Conservation (phyloP, 2,888 invertebrate genomes). For the Eristalis intricaria region DNA sequence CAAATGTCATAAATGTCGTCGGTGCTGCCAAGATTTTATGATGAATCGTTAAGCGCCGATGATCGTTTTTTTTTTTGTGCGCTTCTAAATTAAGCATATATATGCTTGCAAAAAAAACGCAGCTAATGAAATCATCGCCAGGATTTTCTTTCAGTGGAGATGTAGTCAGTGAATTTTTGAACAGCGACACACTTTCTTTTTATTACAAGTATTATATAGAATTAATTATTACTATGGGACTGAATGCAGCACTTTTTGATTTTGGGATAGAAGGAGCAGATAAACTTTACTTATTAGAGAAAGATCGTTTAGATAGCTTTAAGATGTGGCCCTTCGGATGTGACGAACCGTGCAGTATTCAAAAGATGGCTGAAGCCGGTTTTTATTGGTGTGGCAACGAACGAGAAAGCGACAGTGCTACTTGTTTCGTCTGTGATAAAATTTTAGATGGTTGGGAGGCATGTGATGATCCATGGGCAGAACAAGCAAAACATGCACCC, state of each 20-base stretch:
- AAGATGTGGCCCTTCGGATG: slow-evolving; percentile 88
- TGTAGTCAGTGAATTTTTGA: too few relatives aligned
- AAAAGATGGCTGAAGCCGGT: slow-evolving; percentile 92
- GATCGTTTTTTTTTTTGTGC: too few relatives aligned
- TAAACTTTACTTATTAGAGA: slow-evolving; percentile 76
- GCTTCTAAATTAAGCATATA: too few relatives aligned
- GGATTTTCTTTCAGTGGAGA: too few relatives aligned
- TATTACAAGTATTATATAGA: too few relatives aligned
- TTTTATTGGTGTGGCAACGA: slow-evolving; percentile 88
- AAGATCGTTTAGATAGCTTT: slow-evolving; percentile 85
- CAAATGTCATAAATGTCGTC: too few relatives aligned
- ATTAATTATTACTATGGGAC: too few relatives aligned
- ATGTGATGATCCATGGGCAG: slow-evolving; percentile 90
- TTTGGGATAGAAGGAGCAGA: slow-evolving; percentile 73
- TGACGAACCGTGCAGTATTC: slow-evolving; percentile 85
- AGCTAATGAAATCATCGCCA: too few relatives aligned
- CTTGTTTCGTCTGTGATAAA: slow-evolving; percentile 92
- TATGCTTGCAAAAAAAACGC: too few relatives aligned
- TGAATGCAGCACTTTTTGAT: not conserved
- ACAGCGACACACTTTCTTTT: too few relatives aligned
- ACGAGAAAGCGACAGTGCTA: slow-evolving; percentile 88
- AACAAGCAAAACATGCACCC: slow-evolving; percentile 88
- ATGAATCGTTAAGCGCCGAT: too few relatives aligned
- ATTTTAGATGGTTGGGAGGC: slow-evolving; percentile 94
- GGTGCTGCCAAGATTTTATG: too few relatives aligned